Conservation (phyloP, 1,140 invertebrate species). For the Atta colombica region DNA sequence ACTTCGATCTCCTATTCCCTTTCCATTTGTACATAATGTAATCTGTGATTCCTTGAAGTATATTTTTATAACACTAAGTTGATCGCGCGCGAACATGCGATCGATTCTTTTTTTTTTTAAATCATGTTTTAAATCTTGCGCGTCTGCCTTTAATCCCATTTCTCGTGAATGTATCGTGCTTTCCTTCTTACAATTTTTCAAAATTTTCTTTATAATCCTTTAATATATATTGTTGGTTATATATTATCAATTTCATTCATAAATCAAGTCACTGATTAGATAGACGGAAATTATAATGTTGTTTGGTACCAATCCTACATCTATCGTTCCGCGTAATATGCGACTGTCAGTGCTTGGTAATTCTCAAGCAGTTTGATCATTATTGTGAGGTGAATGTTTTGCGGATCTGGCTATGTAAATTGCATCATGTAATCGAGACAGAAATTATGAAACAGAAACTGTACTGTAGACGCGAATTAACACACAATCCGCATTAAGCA, state of each 20-base stretch:
- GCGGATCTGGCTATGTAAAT: conserved; percentile 63
- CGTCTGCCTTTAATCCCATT: conserved; percentile 8
- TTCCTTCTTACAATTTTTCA: background rate
- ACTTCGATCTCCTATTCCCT: conserved; percentile 41
- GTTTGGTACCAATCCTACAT: conserved; percentile 39
- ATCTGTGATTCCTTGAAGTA: conserved; percentile 81
- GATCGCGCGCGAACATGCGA: conserved; percentile 60
- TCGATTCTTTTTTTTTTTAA: conserved; percentile 46
- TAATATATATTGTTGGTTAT: background rate
- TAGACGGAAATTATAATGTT: background rate
- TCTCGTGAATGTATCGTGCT: conserved; percentile 1
- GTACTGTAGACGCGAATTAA: conserved; percentile 66
- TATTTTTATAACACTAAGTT: conserved; percentile 81
- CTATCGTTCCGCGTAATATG: conserved; percentile 52
- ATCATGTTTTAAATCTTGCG: conserved; percentile 6
- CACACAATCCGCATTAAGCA: conserved; percentile 60
- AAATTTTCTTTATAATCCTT: conserved; percentile 31
- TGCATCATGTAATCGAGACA: conserved; percentile 61
- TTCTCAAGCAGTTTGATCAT: conserved; percentile 43
- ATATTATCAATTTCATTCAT: conserved; percentile 30
- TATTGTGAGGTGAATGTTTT: conserved; percentile 62
- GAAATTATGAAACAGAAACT: conserved; percentile 43
- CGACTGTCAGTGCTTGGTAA: conserved; percentile 46
- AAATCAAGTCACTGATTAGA: conserved; percentile 41
- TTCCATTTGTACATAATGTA: conserved; percentile 80